These are phyloP conservation scores for Merodon equestris DNA, from an alignment of 2,888 invertebrate species.

Conservation along the genomic window DNA sequence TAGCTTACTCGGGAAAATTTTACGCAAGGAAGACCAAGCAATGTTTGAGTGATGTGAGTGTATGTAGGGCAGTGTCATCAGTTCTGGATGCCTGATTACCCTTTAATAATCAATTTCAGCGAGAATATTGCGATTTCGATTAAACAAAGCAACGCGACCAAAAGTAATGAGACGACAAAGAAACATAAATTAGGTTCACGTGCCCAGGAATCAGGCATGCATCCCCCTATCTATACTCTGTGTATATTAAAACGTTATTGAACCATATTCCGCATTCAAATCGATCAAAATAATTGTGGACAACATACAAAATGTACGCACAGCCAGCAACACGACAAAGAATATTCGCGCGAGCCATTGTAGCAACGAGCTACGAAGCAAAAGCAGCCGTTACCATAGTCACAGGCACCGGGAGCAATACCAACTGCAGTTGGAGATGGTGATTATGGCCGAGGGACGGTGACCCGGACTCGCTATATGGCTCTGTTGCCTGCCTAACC, in stretches of 20 bases:
- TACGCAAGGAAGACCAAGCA: too few species aligned
- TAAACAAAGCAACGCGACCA: background rate
- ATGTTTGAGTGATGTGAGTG: too few species aligned
- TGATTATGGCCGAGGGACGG: conserved; percentile 16
- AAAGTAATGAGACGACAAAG: background rate
- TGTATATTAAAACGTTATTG: conserved; percentile 46
- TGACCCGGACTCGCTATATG: background rate
- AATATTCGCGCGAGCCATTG: conserved; percentile 20
- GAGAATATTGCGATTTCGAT: too few species aligned
- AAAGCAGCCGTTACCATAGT: conserved; percentile 8
- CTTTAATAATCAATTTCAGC: conserved; percentile 8
- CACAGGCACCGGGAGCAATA: conserved; percentile 22
- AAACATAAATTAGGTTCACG: background rate
- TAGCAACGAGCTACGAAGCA: conserved; percentile 40
- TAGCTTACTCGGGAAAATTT: too few species aligned
- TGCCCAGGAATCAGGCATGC: conserved; percentile 16
- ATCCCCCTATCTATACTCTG: conserved; percentile 30
- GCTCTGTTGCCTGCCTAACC: conserved; percentile 12
- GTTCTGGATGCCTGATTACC: conserved; percentile 10
- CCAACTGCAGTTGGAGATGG: conserved; percentile 18
- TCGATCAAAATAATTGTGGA: conserved; percentile 69
- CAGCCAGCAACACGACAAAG: too few species aligned
- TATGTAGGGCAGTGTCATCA: too few species aligned
- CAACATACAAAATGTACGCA: conserved; percentile 48
- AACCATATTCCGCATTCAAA: conserved; percentile 64